phyloP scores from a whole-genome alignment of 2,888 invertebrate genomes.

The Antheraea yamamai region DNA sequence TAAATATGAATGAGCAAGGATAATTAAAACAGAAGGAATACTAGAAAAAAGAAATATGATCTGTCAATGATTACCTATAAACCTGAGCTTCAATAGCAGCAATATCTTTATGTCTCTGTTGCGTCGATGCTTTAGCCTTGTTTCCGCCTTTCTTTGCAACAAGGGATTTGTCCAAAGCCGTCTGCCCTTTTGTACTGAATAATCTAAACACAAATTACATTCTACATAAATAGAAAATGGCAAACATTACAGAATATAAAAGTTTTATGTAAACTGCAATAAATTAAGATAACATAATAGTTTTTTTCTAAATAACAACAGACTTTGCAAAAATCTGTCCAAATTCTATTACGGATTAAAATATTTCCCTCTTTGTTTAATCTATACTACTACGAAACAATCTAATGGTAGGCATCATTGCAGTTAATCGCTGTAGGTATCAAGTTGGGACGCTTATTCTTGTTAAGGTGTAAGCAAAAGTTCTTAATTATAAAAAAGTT shows the following conservation, averaged over 20 bases:
- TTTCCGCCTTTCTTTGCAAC: constrained; percentile 95
- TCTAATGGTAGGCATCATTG: no score
- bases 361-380: no score
- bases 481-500: no score
- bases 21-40: not conserved
- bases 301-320: no score
- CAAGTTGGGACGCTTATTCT: no score
- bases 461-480: no score
- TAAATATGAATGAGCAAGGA: not conserved
- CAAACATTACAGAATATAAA: not conserved
- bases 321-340: no score
- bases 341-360: no score
- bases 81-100: constrained; percentile 94
- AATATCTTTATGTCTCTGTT: constrained; percentile 91
- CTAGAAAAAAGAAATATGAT: not conserved
- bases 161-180: constrained; percentile 94
- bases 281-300: no score
- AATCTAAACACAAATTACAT: constrained; percentile 70
- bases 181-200: constrained; percentile 97
- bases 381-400: no score
- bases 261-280: no score
- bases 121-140: constrained; percentile 75
- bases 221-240: not conserved
- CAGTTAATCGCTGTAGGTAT: no score
- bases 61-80: constrained; percentile 82